phyloP scores from a whole-genome alignment of 2,797 vertebrate genomes.

The Argya squamiceps region DNA sequence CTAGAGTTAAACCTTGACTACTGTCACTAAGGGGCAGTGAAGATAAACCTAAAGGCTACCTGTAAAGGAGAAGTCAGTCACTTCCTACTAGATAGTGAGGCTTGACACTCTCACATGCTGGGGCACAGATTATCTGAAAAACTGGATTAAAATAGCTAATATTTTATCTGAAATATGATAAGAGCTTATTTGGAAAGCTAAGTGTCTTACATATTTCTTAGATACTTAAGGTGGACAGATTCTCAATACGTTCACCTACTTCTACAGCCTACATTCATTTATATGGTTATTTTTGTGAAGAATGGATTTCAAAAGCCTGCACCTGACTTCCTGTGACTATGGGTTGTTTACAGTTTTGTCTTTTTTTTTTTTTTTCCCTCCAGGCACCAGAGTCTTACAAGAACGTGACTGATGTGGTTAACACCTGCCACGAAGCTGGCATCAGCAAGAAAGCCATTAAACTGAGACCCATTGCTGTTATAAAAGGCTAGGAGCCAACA shows the following conservation, averaged over 20 bases:
- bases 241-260: neutral
- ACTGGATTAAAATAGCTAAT: neutral
- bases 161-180: neutral
- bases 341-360: neutral
- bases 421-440: constrained; percentile 95
- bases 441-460: constrained; percentile 99
- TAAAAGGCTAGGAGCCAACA: constrained; percentile 85
- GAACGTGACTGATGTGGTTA: constrained; percentile 95
- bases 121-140: neutral
- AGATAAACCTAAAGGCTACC: neutral
- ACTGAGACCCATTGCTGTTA: constrained; percentile 94
- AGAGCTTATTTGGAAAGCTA: neutral
- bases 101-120: neutral
- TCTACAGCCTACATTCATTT: neutral
- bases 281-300: neutral
- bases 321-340: neutral
- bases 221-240: neutral
- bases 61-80: neutral
- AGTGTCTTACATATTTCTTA: neutral
- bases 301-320: neutral
- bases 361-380: neutral
- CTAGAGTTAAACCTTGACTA: neutral
- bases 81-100: neutral
- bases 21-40: neutral
- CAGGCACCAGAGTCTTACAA: constrained; percentile 98